Base-by-base conservation (phyloP, 2,797 vertebrate genomes). In the Sebastiscus tertius region DNA sequence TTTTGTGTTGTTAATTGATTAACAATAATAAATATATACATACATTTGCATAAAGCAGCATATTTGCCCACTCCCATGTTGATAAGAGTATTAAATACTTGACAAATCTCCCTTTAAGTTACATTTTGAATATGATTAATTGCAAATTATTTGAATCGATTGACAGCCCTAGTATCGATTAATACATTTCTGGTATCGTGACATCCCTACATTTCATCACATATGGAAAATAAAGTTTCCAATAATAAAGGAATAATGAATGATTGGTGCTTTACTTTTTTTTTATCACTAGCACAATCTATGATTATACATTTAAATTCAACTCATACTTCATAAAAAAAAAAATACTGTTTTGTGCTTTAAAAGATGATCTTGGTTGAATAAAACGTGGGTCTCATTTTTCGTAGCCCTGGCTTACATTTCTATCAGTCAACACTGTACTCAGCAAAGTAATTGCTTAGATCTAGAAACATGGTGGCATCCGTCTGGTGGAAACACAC, bases 81-180 rank as follows among this genome's bases (percentile, higher is more conserved):
- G 36, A 39, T 39, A 39, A 39, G 36, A 39, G 36, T 2, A 39
- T 39, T 39, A 39, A 13, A 39, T 39, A 39, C 36, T 39, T 39
- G 12, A 14, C 36, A 39, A 39, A 39, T 39, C 36, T 14, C 36
- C 0, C 4, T 39, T 39, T 39, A 14, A 39, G 36, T 12, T 39
- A 14, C 36, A 39, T 39, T 14, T 39, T 39, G 36, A n/a, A 10
- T 36, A 0, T 10, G 10, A 34, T 34, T 34, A 34, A 34, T 34
- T 3, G 0, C 10, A 34, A 34, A 11, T 34, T 13, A 39, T 13
- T 39, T 39, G 5, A 39, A 14, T 39, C 0, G 0, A 36, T 36
- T 36, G 34, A 36, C 34, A 36, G 4, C 34, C 34, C 1, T 12
- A 36, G 0, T 42, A 42, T 42, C 2, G 13, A 42, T 1, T 42